These are phyloP conservation scores for Drosophila bipectinata DNA, from an alignment of 1,140 invertebrate species.

Conservation along the genomic window DNA sequence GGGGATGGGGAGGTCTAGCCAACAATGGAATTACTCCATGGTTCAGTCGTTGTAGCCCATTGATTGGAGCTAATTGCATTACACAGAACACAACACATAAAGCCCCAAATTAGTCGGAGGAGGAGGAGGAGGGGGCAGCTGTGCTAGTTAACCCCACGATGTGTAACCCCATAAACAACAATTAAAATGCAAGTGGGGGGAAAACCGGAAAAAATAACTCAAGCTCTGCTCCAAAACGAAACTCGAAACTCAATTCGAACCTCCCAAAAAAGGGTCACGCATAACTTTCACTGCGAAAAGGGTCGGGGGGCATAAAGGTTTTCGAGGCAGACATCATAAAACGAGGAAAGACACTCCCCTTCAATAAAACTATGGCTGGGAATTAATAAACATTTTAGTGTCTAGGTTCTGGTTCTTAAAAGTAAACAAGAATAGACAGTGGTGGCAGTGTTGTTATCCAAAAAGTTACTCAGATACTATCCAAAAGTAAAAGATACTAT, in stretches of 20 bases:
- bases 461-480: not conserved
- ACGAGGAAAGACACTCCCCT: conserved; percentile 9
- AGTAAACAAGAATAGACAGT: conserved; percentile 5
- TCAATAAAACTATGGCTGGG: not conserved
- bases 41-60: conserved; percentile 47
- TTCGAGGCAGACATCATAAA: not conserved
- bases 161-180: conserved; percentile 37
- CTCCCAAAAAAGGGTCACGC: conserved; percentile 32
- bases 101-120: conserved; percentile 40
- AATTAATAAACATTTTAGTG: conserved; percentile 51
- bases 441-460: not conserved
- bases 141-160: conserved; percentile 50
- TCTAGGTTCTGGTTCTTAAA: conserved; percentile 52
- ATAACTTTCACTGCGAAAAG: conserved; percentile 51
- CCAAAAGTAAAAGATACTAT: not conserved
- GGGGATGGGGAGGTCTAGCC: conserved; percentile 3
- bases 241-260: conserved; percentile 21
- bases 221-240: conserved; percentile 14
- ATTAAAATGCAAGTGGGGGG: conserved; percentile 53
- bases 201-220: conserved; percentile 36
- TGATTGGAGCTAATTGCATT: conserved; percentile 76
- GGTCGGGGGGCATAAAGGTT: not conserved
- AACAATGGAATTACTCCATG: conserved; percentile 45
- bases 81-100: conserved; percentile 47
- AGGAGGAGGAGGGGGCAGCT: not conserved